Conservation (phyloP, 2,888 invertebrate species). For the Agrotis segetum region DNA sequence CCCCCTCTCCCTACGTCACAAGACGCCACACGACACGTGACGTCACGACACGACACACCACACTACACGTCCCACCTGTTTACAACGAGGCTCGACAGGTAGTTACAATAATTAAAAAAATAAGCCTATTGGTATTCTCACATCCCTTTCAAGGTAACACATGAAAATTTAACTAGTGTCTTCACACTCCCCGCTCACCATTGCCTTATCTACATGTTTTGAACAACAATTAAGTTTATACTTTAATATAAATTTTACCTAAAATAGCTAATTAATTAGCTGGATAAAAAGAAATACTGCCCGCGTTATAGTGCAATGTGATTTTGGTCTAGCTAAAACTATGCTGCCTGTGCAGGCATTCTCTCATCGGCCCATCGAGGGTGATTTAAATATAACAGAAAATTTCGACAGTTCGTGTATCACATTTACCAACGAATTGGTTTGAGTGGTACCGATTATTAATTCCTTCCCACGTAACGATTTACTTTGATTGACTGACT, state of each 20-base stretch:
- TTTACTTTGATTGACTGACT: slow-evolving; percentile 52
- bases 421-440: slow-evolving; percentile 42
- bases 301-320: slow-evolving; percentile 55
- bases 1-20: slow-evolving; percentile 4
- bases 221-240: slow-evolving; percentile 56
- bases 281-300: slow-evolving; percentile 51
- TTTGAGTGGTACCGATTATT: slow-evolving; percentile 57
- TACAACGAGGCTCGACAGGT: slow-evolving; percentile 51
- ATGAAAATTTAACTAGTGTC: slow-evolving; percentile 50
- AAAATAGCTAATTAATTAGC: slow-evolving; percentile 45
- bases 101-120: slow-evolving; percentile 38
- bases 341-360: slow-evolving; percentile 46
- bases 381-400: slow-evolving; percentile 37
- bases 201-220: slow-evolving; percentile 46
- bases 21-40: slow-evolving; percentile 25
- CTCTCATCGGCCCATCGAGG: slow-evolving; percentile 48
- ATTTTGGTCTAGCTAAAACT: slow-evolving; percentile 57
- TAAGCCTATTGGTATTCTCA: slow-evolving; percentile 49
- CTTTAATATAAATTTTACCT: slow-evolving; percentile 55
- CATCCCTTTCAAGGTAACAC: slow-evolving; percentile 46
- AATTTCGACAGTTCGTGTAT: slow-evolving; percentile 49
- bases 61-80: slow-evolving; percentile 55
- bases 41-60: slow-evolving; percentile 31
- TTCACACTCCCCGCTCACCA: slow-evolving; percentile 44
- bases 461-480: slow-evolving; percentile 40